Conservation (phyloP, 2,113 vertebrate species). For the Tursiops truncatus region DNA sequence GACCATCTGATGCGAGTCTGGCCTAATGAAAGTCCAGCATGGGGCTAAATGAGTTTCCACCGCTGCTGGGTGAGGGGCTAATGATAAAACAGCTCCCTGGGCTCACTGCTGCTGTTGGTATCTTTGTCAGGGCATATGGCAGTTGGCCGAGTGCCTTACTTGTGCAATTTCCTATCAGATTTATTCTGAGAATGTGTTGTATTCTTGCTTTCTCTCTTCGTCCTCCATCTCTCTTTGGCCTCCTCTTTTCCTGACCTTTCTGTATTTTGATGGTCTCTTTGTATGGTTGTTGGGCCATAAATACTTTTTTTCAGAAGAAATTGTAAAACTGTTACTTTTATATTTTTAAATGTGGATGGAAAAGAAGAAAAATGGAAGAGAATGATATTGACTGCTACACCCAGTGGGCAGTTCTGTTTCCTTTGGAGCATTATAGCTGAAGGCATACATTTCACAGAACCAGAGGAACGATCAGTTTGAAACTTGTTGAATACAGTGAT, state of each 20-base stretch:
- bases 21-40: constrained; percentile 99
- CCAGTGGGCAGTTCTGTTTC: background rate
- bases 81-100: constrained; percentile 95
- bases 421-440: background rate
- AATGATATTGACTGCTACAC: background rate
- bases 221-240: background rate
- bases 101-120: constrained; percentile 89
- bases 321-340: background rate
- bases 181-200: constrained; percentile 50
- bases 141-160: constrained; percentile 88
- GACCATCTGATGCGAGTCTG: constrained; percentile 98
- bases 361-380: background rate
- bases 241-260: background rate
- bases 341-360: background rate
- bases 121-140: constrained; percentile 96
- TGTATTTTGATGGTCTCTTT: background rate
- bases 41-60: constrained; percentile 99
- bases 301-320: background rate
- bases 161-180: constrained; percentile 64
- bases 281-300: background rate
- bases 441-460: background rate
- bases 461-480: background rate
- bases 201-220: constrained; percentile 1
- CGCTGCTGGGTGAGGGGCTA: constrained; percentile 96
- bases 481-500: background rate